Evolutionary conservation across 2,797 vertebrate species (phyloP), one percentile per base, ranked within the genome.

Genomic region (Micromesistius poutassou): DNA sequence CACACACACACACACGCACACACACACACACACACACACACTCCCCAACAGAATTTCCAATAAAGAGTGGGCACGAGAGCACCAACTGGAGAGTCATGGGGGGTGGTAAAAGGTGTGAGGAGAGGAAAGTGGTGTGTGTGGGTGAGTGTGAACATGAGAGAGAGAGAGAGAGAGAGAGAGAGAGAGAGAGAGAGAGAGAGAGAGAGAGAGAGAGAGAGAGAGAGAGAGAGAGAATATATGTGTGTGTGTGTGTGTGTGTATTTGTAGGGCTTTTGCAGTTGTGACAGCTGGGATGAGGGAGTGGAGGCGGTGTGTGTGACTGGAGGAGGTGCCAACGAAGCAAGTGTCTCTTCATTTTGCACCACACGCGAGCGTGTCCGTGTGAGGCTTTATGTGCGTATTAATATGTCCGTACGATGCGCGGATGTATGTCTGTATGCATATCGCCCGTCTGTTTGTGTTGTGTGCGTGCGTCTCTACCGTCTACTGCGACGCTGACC

Each of bases 211-310:
- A n/a, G 72, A 12, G 33, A 35, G 75, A n/a, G 73, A 19, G 73
- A 31, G n/a, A 90, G 90, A 87, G 88, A 90, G 90, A 89, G 88
- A 90, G 50, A n/a, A n/a, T n/a, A n/a, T n/a, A n/a, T n/a, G 33
- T 33, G 33, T n/a, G n/a, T n/a, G n/a, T 35, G 90, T 90, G 89
- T 89, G 83, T 86, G 88, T n/a, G 77, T 90, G 88, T 86, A 87
- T 86, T 87, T 83, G 90, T 72, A 82, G 89, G 89, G 89, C 87
- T 90, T 92, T 87, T 93, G 92, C 92, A 93, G 92, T 93, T 93
- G 92, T 93, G 92, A 92, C 91, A 93, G 91, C 92, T 93, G 91
- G 92, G 90, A 92, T 91, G 91, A 92, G 88, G 91, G 91, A 92
- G 89, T 91, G 91, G 90, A 91, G 90, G 91, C 90, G 92, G 91